Percentiles rank a stretch among this genome's conserved stretches.
phyloP scores from a whole-genome alignment of 1,140 invertebrate genomes.

The Tyrophagus putrescentiae region DNA sequence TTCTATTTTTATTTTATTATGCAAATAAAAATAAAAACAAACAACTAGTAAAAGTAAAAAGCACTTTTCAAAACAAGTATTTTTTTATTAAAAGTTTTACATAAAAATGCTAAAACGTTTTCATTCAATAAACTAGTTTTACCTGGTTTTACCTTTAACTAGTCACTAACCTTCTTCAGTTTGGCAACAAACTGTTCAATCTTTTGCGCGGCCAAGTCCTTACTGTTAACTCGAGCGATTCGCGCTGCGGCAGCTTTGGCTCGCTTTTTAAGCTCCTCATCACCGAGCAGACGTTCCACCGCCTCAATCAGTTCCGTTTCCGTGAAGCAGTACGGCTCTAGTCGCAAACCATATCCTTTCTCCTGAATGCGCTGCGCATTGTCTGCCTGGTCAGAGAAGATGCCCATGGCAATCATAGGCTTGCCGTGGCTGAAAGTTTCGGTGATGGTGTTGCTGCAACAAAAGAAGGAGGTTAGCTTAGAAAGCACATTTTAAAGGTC shows the following conservation, averaged over 20 bases:
- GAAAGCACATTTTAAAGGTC: too few species aligned
- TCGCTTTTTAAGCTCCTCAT: slow-evolving; percentile 6
- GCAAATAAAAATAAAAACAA: too few species aligned
- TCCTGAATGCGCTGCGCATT: slow-evolving; percentile 20
- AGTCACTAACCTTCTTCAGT: too few species aligned
- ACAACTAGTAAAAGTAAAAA: too few species aligned
- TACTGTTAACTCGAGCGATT: background rate
- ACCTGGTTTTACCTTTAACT: too few species aligned
- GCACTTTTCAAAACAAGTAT: too few species aligned
- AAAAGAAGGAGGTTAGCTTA: too few species aligned
- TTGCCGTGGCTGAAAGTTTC: slow-evolving; percentile 17
- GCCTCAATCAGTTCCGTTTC: slow-evolving; percentile 7
- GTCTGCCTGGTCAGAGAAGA: slow-evolving; percentile 22
- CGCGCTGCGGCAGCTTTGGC: background rate
- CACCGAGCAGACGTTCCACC: slow-evolving; percentile 15
- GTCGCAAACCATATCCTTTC: background rate
- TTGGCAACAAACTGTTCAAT: slow-evolving; percentile 3
- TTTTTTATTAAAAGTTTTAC: too few species aligned
- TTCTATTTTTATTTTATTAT: too few species aligned
- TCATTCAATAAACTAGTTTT: too few species aligned
- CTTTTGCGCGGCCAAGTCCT: background rate
- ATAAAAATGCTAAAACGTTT: too few species aligned
- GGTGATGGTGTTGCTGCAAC: slow-evolving; percentile 24
- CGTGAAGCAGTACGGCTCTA: background rate
- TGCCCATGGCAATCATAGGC: slow-evolving; percentile 19